Percentiles rank a stretch among this genome's conserved stretches.
These are phyloP conservation scores for Eurystomus glaucurus DNA, from an alignment of 2,797 vertebrate species.

Conservation along the genomic window DNA sequence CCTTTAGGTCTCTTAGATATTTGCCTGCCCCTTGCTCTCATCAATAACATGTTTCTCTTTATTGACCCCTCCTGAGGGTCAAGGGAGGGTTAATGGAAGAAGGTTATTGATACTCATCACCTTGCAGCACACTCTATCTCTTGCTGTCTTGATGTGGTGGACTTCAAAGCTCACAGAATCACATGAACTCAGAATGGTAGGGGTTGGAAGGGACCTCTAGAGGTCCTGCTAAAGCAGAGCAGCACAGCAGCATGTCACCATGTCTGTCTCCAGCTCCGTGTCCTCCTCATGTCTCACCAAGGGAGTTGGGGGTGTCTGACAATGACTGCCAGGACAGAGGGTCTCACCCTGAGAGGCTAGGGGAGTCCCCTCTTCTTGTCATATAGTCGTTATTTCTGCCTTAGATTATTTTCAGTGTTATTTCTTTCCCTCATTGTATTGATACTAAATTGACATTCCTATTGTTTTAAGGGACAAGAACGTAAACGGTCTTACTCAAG, in stretches of 20 bases:
- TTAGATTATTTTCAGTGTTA: background rate
- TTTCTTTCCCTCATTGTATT: background rate
- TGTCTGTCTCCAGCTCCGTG: background rate
- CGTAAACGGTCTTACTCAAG: background rate
- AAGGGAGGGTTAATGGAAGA: background rate
- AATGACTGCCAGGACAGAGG: background rate
- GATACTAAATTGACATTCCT: background rate
- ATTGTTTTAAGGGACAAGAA: background rate
- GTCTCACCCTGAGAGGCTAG: background rate
- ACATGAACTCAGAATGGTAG: background rate
- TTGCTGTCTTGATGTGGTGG: background rate
- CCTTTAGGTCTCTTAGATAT: background rate
- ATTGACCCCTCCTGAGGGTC: rapidly evolving
- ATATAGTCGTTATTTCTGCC: background rate
- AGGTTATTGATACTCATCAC: background rate
- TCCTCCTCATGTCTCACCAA: rapidly evolving
- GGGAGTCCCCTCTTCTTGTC: background rate
- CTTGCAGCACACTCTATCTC: rapidly evolving
- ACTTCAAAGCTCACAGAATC: background rate
- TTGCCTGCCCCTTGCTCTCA: background rate
- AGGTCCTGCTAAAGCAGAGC: background rate
- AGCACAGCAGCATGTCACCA: background rate
- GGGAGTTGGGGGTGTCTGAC: rapidly evolving
- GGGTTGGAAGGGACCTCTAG: background rate
- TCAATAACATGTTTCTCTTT: background rate